A percentile compares a stretch with the other conserved stretches of the same genome.
Conservation (phyloP, 2,888 invertebrate species). For the Toxonevra muliebris region DNA sequence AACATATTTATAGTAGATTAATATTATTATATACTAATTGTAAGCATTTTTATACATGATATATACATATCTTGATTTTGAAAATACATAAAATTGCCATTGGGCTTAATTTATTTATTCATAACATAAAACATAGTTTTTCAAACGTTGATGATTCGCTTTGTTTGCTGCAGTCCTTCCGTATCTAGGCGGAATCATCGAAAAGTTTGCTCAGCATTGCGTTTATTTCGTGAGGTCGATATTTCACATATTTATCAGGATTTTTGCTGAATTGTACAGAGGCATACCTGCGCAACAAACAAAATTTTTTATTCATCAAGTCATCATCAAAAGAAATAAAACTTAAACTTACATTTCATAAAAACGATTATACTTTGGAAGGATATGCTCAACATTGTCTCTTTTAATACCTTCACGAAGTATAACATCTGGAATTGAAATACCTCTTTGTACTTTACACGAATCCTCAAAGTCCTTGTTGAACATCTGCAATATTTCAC, state of each 20-base stretch:
- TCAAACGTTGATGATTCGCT: neutral
- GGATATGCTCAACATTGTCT: slow-evolving; percentile 87
- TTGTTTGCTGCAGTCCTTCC: neutral
- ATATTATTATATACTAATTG: slow-evolving; percentile 41
- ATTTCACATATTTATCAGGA: slow-evolving; percentile 92
- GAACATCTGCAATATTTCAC: slow-evolving; percentile 74
- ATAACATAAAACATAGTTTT: neutral
- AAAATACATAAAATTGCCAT: slow-evolving; percentile 39
- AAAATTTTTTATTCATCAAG: neutral
- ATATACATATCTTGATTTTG: slow-evolving; percentile 52
- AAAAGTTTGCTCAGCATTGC: slow-evolving; percentile 89
- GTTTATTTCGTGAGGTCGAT: slow-evolving; percentile 84
- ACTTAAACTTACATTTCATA: slow-evolving; percentile 71
- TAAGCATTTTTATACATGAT: slow-evolving; percentile 51
- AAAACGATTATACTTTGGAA: slow-evolving; percentile 86
- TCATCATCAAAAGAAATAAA: neutral
- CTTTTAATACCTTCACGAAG: slow-evolving; percentile 86
- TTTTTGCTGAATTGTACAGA: slow-evolving; percentile 89
- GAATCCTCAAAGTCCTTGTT: slow-evolving; percentile 96
- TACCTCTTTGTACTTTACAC: slow-evolving; percentile 83
- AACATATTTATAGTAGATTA: slow-evolving; percentile 18
- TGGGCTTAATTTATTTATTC: slow-evolving; percentile 6
- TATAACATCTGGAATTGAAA: slow-evolving; percentile 93
- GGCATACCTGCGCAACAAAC: slow-evolving; percentile 68
- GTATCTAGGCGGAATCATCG: slow-evolving; percentile 72